phyloP scores from a whole-genome alignment of 2,888 invertebrate species.

The Lamellibrachia columna region DNA sequence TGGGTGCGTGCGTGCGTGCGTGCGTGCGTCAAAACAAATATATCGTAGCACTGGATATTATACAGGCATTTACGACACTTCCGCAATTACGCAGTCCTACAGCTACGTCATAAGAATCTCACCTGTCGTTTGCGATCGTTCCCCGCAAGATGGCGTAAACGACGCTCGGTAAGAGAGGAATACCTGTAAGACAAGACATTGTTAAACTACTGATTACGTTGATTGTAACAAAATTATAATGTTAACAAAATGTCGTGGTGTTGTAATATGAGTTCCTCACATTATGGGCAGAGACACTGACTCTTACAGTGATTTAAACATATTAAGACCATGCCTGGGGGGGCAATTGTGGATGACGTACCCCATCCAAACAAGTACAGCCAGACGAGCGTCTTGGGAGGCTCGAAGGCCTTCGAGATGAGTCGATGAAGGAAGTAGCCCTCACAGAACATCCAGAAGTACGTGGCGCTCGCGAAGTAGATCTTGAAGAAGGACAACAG shows the following conservation, averaged over 20 bases:
- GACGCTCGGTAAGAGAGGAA: constrained; percentile 20
- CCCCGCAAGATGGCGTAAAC: constrained; percentile 28
- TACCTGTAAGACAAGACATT: constrained; percentile 22
- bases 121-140: constrained; percentile 20
- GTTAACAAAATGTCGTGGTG: no score
- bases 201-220: neutral
- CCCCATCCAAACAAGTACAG: constrained; percentile 60
- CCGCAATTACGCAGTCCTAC: neutral
- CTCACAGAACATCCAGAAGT: constrained; percentile 64
- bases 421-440: constrained; percentile 61
- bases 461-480: constrained; percentile 49
- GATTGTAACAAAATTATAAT: neutral
- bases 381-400: constrained; percentile 51
- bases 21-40: neutral
- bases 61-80: neutral
- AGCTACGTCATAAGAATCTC: neutral
- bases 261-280: no score
- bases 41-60: neutral
- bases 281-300: no score
- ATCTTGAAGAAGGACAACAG: constrained; percentile 39
- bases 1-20: no score
- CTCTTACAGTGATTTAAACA: no score
- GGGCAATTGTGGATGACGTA: constrained; percentile 41
- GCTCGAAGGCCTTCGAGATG: constrained; percentile 58
- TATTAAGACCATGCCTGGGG: neutral